Percentiles rank a stretch among this genome's conserved stretches.
phyloP scores from a whole-genome alignment of 2,113 vertebrate genomes.

The Choloepus hoffmanni region DNA sequence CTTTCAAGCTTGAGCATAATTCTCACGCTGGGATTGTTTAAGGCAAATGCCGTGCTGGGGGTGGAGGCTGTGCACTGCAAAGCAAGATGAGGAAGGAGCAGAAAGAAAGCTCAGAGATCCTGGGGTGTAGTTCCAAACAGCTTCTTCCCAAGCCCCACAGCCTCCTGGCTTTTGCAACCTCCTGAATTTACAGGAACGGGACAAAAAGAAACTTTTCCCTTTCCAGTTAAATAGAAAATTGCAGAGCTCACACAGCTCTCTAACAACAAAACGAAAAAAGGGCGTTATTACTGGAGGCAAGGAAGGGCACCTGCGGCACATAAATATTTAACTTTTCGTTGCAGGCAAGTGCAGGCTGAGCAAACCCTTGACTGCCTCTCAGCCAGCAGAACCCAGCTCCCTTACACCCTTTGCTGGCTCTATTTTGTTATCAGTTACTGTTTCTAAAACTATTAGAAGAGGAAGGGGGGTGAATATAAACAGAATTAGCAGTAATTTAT shows the following conservation, averaged over 20 bases:
- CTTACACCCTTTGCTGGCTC: neutral
- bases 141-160: neutral
- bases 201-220: neutral
- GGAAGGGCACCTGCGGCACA: neutral
- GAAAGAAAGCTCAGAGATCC: neutral
- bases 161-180: fast-evolving
- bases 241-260: neutral
- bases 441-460: constrained; percentile 71
- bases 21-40: neutral
- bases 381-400: neutral
- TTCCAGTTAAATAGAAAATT: neutral
- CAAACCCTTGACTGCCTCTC: neutral
- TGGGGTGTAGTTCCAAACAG: neutral
- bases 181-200: neutral
- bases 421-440: constrained; percentile 54
- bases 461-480: constrained; percentile 31
- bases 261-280: neutral
- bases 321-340: neutral
- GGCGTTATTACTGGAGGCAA: neutral
- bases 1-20: neutral
- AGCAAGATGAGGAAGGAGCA: fast-evolving
- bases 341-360: neutral
- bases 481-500: constrained; percentile 73
- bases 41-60: too few species aligned
- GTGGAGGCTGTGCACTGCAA: fast-evolving